Base-by-base conservation (phyloP, 2,888 invertebrate genomes). In the Gnatocerus cornutus region DNA sequence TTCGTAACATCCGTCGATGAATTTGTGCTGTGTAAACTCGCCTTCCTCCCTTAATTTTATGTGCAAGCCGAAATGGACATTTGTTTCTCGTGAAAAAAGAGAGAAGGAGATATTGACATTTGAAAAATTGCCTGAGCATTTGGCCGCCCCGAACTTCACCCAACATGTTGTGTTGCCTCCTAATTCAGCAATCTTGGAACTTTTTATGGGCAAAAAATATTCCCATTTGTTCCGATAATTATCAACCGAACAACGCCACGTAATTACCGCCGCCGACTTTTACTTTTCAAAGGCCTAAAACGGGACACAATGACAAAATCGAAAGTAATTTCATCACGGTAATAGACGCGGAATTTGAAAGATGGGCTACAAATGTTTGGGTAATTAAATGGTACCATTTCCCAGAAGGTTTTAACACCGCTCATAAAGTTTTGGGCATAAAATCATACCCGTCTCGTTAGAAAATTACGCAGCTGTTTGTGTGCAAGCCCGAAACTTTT, bases 1-100 rank as follows among this genome's bases (percentile, higher is more conserved):
- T 56, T 56, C 27, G 21, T 41, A 41, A 43, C 48, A 50, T 50
- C 48, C 48, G 13, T 16, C 4, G 55, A 5, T 50, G 16, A 7
- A 21, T 59, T 59, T 33, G 30, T 46, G 48, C 50, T 1, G 65
- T 68, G 68, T 68, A 48, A 68, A 63, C 33, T 29, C 3, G 68
- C 33, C 53, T 62, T 55, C 52, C 53, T 46, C 64, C 64, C 64
- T 46, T 64, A 69, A 69, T 69, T 68, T 68, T 50, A 69, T 45
- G 69, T 69, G 69, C 65, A 69, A 59, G 69, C 59, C 53, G 61
- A 69, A 69, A 69, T 69, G 69, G 69, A 65, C 69, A 69, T 69
- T 69, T 69, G 69, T 69, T 69, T 61, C 65, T 62, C 53, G 30
- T n/a, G 59, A 43, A 69, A 69, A 64, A 45, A 63, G 46, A 66